Conservation (phyloP, 2,888 invertebrate genomes). For the Tortrix viridana region DNA sequence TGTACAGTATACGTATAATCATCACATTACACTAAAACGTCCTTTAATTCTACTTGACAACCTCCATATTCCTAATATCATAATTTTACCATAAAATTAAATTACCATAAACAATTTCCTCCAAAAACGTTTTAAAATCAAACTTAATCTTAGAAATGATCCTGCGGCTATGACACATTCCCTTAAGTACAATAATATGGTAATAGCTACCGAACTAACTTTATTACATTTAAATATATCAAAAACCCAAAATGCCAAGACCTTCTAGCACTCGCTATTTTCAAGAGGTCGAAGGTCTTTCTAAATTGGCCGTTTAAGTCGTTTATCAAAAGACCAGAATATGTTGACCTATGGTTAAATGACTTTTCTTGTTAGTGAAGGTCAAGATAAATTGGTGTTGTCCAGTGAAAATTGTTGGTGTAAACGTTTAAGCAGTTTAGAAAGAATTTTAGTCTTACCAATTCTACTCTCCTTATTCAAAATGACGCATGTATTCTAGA, state of each 20-base stretch:
- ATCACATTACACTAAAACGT: background rate
- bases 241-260: conserved; percentile 2
- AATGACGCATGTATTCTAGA: too few relatives aligned
- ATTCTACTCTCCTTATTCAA: conserved; percentile 34
- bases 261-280: background rate
- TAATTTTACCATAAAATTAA: conserved; percentile 20
- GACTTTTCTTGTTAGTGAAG: background rate
- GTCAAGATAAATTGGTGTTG: conserved; percentile 42
- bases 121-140: conserved; percentile 55
- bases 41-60: conserved; percentile 14
- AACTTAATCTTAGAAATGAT: conserved; percentile 59
- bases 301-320: conserved; percentile 22
- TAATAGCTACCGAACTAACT: conserved; percentile 60
- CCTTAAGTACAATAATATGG: conserved; percentile 57
- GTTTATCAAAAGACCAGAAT: conserved; percentile 37
- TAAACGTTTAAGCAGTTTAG: conserved; percentile 65
- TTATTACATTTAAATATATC: conserved; percentile 39
- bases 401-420: conserved; percentile 60
- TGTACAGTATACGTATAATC: too few relatives aligned
- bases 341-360: conserved; percentile 21
- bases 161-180: conserved; percentile 68
- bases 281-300: conserved; percentile 2
- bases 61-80: conserved; percentile 16
- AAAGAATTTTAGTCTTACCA: conserved; percentile 56
- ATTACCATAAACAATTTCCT: conserved; percentile 39